Evolutionary conservation across 2,797 vertebrate genomes (phyloP), one percentile per base, ranked within the genome.

Genomic region (Poecilia velifera): DNA sequence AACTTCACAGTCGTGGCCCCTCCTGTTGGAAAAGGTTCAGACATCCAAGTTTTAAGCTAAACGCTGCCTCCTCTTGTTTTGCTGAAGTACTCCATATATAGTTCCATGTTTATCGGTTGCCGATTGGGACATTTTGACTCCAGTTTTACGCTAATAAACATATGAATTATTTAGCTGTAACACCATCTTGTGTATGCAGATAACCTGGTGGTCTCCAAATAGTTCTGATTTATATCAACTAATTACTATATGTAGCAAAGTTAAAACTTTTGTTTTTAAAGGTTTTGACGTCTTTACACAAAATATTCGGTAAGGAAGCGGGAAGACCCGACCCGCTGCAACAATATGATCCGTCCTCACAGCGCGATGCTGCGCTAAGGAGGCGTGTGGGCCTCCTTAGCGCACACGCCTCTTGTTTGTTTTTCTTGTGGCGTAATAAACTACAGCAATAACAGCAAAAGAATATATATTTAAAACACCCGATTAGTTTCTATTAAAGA

Each of bases 371-470:
- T 34, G 34, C 34, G 34, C 34, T 34, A 0, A 34, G 34, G 34
- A 34, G 34, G 34, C 0, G 34, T 34, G 34, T 34, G 34, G 34
- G 34, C 34, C 34, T 34, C 34, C 34, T 2, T 34, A 34, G 34
- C 34, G 0, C 34, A 34, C 34, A n/a, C 53, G 10, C 1, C n/a
- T n/a, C 25, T 5, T 2, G 55, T 57, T 28, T 57, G 25, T 57
- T 31, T 34, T 62, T 62, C 28, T 62, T 34, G 22, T 34, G n/a
- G 72, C 82, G 72, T 78, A 41, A 55, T 46, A 18, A 62, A 81
- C 88, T 71, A 78, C 78, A 86, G 76, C 46, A 81, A 85, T 74
- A 46, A 79, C 71, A 76, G n/a, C 36, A 51, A 51, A 8, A 45
- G 2, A 41, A 0, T 22, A 14, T 22, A 28, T 5, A 9, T 28